A percentile compares a stretch with the other conserved stretches of the same genome.
phyloP scores from a whole-genome alignment of 2,888 invertebrate species.

The Dorcus hopei region DNA sequence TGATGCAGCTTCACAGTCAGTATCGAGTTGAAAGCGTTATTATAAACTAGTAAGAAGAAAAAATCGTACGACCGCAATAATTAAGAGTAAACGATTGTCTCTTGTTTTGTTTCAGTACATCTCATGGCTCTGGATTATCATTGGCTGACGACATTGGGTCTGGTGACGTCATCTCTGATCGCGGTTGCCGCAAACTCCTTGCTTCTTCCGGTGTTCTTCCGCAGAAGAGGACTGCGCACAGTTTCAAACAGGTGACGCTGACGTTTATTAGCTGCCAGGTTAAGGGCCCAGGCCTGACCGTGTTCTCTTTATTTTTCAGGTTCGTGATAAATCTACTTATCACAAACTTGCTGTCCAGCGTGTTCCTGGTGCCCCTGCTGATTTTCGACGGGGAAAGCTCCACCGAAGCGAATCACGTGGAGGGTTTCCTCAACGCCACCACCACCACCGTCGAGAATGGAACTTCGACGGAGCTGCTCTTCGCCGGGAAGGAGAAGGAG shows the following conservation, averaged over 20 bases:
- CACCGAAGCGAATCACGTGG: not conserved
- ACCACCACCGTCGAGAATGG: not conserved
- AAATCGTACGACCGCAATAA: too few relatives aligned
- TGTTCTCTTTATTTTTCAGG: slow-evolving; percentile 37
- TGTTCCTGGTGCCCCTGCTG: slow-evolving; percentile 50
- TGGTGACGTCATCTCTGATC: slow-evolving; percentile 50
- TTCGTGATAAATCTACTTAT: slow-evolving; percentile 55
- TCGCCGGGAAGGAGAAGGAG: slow-evolving; percentile 16
- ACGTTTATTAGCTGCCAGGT: slow-evolving; percentile 17
- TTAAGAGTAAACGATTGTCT: not conserved
- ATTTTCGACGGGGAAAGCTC: slow-evolving; percentile 52
- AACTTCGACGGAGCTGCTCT: slow-evolving; percentile 4
- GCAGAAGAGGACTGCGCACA: slow-evolving; percentile 69
- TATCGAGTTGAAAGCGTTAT: too few relatives aligned
- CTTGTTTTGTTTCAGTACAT: slow-evolving; percentile 8
- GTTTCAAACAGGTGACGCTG: slow-evolving; percentile 69
- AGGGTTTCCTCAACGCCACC: not conserved
- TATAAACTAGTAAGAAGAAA: too few relatives aligned
- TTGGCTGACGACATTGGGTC: slow-evolving; percentile 44
- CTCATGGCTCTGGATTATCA: slow-evolving; percentile 32
- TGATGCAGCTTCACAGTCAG: too few relatives aligned
- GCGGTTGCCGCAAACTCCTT: slow-evolving; percentile 71
- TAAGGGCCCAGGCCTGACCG: not conserved
- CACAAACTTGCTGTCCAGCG: slow-evolving; percentile 53
- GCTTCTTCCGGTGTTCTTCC: slow-evolving; percentile 70